Conservation (phyloP, 1,140 invertebrate genomes). For the Bathynomus jamesi region DNA sequence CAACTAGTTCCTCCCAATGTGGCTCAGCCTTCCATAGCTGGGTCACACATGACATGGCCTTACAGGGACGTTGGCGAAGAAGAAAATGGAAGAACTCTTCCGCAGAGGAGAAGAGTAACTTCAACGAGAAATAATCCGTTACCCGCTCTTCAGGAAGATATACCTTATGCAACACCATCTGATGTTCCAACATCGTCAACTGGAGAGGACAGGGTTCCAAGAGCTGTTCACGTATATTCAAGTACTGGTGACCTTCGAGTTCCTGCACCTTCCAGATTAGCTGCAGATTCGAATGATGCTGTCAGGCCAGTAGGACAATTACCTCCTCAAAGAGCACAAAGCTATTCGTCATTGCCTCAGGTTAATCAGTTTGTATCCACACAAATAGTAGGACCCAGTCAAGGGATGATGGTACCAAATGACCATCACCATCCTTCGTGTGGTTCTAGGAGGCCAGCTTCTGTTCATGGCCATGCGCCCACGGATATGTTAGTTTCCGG, state of each 20-base stretch:
- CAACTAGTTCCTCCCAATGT: conserved; percentile 54
- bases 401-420: conserved; percentile 19
- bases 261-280: conserved; percentile 21
- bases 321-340: conserved; percentile 14
- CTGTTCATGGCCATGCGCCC: conserved; percentile 32
- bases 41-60: conserved; percentile 30
- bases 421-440: conserved; percentile 24
- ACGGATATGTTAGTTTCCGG: conserved; percentile 18
- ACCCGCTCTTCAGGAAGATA: conserved; percentile 33
- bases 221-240: conserved; percentile 24
- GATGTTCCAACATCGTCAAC: conserved; percentile 13
- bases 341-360: conserved; percentile 12
- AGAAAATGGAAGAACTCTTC: neutral
- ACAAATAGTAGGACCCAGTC: conserved; percentile 14
- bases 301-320: neutral
- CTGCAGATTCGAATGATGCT: neutral
- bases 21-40: conserved; percentile 23
- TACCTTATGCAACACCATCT: conserved; percentile 29
- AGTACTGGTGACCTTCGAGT: conserved; percentile 23
- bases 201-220: conserved; percentile 16
- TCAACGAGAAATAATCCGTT: conserved; percentile 14
- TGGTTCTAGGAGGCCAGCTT: conserved; percentile 22
- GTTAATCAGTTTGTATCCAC: conserved; percentile 14
- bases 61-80: conserved; percentile 24
- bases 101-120: conserved; percentile 15